Conservation (phyloP, 2,888 invertebrate species). For the Nymphalis urticae region DNA sequence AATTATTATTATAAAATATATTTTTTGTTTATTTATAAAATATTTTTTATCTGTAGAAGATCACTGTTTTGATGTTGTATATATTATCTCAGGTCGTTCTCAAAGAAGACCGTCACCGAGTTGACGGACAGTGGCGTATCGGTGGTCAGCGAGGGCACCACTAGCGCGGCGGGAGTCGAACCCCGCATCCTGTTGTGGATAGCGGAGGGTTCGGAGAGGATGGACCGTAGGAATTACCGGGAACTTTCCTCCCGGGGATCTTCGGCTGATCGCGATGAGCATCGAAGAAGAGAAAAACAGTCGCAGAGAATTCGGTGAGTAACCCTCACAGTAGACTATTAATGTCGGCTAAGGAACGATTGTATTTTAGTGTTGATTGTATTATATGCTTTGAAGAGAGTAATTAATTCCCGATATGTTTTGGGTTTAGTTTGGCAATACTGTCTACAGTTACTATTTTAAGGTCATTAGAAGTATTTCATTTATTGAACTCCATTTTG, state of each 20-base stretch:
- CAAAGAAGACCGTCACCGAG: conserved; percentile 87
- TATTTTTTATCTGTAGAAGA: no score
- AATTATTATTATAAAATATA: no score
- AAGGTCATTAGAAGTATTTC: no score
- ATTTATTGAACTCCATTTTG: no score
- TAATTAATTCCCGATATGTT: no score
- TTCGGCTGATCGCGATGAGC: conserved; percentile 57
- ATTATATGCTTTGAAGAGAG: no score
- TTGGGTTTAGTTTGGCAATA: no score
- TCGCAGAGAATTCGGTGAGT: conserved; percentile 32
- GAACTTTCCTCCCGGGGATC: conserved; percentile 51
- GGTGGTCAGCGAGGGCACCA: conserved; percentile 84
- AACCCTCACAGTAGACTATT: not conserved
- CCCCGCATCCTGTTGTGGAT: conserved; percentile 72
- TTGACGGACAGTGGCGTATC: conserved; percentile 90
- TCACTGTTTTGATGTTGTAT: no score
- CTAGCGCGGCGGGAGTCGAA: conserved; percentile 51
- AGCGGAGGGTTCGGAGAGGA: conserved; percentile 59
- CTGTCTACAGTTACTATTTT: no score
- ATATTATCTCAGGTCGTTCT: conserved; percentile 72
- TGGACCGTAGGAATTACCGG: conserved; percentile 44
- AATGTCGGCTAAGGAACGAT: no score
- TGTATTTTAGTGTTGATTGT: no score
- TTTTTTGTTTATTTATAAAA: no score
- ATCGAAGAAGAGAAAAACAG: conserved; percentile 43